Evolutionary conservation across 2,888 invertebrate species (phyloP).

Genomic region (Lottia scabra): DNA sequence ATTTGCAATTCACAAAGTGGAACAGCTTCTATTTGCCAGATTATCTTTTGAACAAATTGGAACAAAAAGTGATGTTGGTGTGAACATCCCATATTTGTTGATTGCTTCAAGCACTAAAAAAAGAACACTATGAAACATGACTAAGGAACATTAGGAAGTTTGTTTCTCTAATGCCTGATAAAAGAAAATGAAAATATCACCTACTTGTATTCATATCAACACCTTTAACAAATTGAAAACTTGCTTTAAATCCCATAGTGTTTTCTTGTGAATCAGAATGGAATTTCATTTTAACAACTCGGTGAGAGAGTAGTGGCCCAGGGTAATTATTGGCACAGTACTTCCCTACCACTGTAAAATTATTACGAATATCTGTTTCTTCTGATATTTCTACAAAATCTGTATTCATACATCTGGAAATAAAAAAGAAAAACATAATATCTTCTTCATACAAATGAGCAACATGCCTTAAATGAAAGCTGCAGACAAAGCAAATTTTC

Average conservation of each 20-base stretch:
- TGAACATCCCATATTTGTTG: no score
- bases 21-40: no score
- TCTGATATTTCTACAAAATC: constrained; percentile 58
- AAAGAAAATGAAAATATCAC: constrained; percentile 4
- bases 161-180: no score
- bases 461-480: no score
- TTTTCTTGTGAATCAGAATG: constrained; percentile 84
- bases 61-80: not conserved
- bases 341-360: constrained; percentile 79
- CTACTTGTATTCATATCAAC: constrained; percentile 38
- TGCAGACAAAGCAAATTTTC: no score
- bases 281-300: constrained; percentile 87
- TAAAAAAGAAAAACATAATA: not conserved
- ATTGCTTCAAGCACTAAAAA: not conserved
- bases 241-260: constrained; percentile 95
- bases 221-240: constrained; percentile 86
- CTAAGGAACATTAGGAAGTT: not conserved
- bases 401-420: constrained; percentile 46
- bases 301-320: constrained; percentile 93
- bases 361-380: constrained; percentile 30
- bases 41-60: no score
- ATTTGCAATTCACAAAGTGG: no score
- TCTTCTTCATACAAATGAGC: no score
- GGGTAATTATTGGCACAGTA: constrained; percentile 90
- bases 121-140: not conserved